Conservation (phyloP, 1,140 invertebrate genomes). For the Penaeus chinensis region DNA sequence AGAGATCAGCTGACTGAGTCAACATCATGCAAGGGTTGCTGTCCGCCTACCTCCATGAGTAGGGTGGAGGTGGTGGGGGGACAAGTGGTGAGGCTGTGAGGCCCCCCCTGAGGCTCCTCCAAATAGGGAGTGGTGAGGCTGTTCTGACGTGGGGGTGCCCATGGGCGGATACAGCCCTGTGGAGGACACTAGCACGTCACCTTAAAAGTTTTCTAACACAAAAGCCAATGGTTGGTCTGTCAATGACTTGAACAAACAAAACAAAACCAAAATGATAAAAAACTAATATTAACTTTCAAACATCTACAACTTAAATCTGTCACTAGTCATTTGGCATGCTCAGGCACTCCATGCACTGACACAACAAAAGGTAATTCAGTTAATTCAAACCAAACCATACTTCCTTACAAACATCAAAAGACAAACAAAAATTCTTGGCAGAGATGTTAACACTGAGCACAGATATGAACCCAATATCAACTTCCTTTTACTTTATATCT, state of each 20-base stretch:
- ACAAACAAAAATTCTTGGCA: too few species aligned
- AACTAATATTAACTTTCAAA: too few species aligned
- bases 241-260: not conserved
- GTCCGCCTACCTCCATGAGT: slow-evolving; percentile 19
- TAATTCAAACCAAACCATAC: too few species aligned
- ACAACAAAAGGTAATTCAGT: too few species aligned
- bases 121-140: not conserved
- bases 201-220: slow-evolving; percentile 6
- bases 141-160: slow-evolving; percentile 13
- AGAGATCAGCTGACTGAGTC: too few species aligned
- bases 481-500: too few species aligned
- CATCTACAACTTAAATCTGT: too few species aligned
- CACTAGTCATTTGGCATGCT: too few species aligned
- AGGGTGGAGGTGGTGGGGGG: slow-evolving; percentile 23
- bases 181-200: slow-evolving; percentile 3
- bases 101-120: slow-evolving; percentile 6
- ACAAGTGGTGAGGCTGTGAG: slow-evolving; percentile 5
- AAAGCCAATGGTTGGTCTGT: not conserved
- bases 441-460: too few species aligned
- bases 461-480: too few species aligned
- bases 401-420: too few species aligned
- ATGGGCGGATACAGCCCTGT: slow-evolving; percentile 4
- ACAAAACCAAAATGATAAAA: not conserved
- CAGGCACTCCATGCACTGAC: too few species aligned
- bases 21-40: slow-evolving; percentile 4